Evolutionary conservation across 1,140 invertebrate genomes (phyloP).

Genomic region (Trichomalopsis sarcophagae): DNA sequence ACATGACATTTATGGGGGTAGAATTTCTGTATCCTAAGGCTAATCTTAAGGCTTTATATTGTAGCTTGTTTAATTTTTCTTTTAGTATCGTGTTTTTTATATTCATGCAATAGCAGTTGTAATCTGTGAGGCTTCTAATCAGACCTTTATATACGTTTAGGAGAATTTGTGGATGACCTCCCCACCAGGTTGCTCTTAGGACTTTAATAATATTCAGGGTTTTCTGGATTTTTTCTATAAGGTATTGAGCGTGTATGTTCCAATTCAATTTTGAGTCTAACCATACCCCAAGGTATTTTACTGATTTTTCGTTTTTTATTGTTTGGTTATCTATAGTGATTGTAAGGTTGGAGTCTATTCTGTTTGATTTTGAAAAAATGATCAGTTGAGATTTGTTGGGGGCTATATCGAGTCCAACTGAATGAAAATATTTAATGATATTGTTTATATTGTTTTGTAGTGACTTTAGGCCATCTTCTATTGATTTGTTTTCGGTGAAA

Average conservation of each 20-base stretch:
- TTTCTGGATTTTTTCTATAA: conserved; percentile 34
- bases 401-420: conserved; percentile 26
- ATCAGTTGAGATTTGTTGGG: conserved; percentile 22
- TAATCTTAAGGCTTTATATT: conserved; percentile 1
- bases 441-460: conserved; percentile 21
- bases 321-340: no score
- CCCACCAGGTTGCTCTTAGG: conserved; percentile 49
- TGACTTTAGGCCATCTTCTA: no score
- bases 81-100: neutral
- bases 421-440: conserved; percentile 2
- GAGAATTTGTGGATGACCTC: conserved; percentile 47
- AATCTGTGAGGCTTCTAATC: conserved; percentile 43
- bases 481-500: no score
- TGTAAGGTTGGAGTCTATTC: no score
- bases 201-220: conserved; percentile 44
- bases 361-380: neutral
- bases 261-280: conserved; percentile 49
- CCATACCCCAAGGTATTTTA: conserved; percentile 49
- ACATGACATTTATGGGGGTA: neutral
- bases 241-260: conserved; percentile 42
- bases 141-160: conserved; percentile 31
- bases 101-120: neutral
- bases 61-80: neutral
- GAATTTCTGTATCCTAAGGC: conserved; percentile 8
- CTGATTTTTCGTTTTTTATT: neutral